Evolutionary conservation across 2,888 invertebrate species (phyloP).

Genomic region (Ctenicera cuprea): DNA sequence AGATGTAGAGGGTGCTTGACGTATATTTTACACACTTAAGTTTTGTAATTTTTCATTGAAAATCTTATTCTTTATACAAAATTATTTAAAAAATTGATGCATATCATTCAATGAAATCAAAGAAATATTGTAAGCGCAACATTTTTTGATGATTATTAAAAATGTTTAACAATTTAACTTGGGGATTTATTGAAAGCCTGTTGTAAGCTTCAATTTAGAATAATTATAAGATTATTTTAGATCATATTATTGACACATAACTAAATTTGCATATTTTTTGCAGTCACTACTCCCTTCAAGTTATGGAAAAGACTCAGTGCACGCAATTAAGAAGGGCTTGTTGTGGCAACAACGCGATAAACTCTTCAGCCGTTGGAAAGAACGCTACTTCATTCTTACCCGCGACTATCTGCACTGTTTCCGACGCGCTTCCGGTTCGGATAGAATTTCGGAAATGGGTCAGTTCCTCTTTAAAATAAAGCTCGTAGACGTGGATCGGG

Average conservation of each 20-base stretch:
- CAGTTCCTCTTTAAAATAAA: conserved; percentile 80
- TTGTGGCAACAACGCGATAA: conserved; percentile 80
- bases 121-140: too few relatives aligned
- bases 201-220: too few relatives aligned
- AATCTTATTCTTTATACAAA: too few relatives aligned
- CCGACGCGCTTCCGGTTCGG: conserved; percentile 77
- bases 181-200: too few relatives aligned
- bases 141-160: too few relatives aligned
- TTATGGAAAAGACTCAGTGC: conserved; percentile 72
- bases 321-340: conserved; percentile 79
- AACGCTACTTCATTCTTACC: conserved; percentile 80
- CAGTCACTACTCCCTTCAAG: conserved; percentile 68
- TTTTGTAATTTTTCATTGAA: too few relatives aligned
- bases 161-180: too few relatives aligned
- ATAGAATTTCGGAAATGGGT: conserved; percentile 79
- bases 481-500: conserved; percentile 79
- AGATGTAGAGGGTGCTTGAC: too few relatives aligned
- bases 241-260: background rate
- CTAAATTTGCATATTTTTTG: conserved; percentile 13
- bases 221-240: too few relatives aligned
- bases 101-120: too few relatives aligned
- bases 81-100: too few relatives aligned
- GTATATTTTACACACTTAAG: too few relatives aligned
- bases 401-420: conserved; percentile 81
- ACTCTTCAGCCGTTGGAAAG: conserved; percentile 80